Percentiles rank a stretch among this genome's conserved stretches.
These are phyloP conservation scores for Schizaphis graminum DNA, from an alignment of 2,888 invertebrate species.

Conservation along the genomic window DNA sequence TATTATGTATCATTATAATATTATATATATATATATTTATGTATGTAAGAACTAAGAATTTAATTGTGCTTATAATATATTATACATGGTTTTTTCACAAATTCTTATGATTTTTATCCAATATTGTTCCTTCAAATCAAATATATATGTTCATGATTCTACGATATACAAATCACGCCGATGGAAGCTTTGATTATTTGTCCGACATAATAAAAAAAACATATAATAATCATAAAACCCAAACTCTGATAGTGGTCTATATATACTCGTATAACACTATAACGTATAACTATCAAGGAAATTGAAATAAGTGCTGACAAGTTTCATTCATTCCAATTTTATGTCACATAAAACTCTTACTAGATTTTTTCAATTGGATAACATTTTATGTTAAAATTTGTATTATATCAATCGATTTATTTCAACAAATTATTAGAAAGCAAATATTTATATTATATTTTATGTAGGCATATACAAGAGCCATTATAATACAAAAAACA, in stretches of 20 bases:
- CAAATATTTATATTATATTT: constrained; percentile 15
- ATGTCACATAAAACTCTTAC: constrained; percentile 40
- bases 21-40: neutral
- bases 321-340: constrained; percentile 50
- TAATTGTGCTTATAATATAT: neutral
- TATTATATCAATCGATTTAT: neutral
- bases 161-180: constrained; percentile 51
- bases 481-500: neutral
- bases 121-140: neutral
- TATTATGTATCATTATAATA: neutral
- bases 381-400: neutral
- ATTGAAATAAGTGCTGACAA: constrained; percentile 38
- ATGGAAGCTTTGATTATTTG: constrained; percentile 46
- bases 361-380: constrained; percentile 32
- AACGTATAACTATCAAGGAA: constrained; percentile 24
- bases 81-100: neutral
- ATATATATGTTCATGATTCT: constrained; percentile 20
- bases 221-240: constrained; percentile 58
- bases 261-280: neutral
- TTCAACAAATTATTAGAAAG: constrained; percentile 1
- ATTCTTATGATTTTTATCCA: neutral
- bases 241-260: constrained; percentile 23
- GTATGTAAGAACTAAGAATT: neutral
- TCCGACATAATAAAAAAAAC: constrained; percentile 57
- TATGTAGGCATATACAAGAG: neutral